Evolutionary conservation across 2,113 vertebrate species (phyloP), one percentile per base, ranked within the genome.

Genomic region (Oryctolagus cuniculus): DNA sequence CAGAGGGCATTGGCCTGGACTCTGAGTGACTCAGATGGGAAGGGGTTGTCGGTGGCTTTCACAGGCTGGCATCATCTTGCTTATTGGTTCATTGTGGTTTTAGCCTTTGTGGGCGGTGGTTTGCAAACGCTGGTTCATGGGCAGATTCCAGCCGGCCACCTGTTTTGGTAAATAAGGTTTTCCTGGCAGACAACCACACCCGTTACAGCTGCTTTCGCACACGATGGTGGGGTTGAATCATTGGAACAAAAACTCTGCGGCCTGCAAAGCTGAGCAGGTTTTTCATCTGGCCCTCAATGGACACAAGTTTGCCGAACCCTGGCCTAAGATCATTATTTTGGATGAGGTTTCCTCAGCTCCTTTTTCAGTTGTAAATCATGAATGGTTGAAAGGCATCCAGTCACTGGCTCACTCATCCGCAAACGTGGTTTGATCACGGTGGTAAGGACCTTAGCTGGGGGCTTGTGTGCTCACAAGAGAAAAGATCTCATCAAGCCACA

Each of bases 121-220:
- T 7, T 8, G 84, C 49, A 89, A 91, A 87, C 58, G 69, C 8
- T 63, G 44, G 61, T 24, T n/a, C 6, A 3, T 36, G 51, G 84
- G 13, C n/a, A 75, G 79, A 58, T 88, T 94, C n/a, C 36, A 36
- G 38, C 4, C 12, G 51, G 64, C 44, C 13, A 29, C 51, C 22
- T 91, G 36, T 61, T 92, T 92, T 87, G 89, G 31, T 95, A 69
- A 93, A 90, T 96, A 86, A 92, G 67, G 31, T 77, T 78, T 91
- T 91, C 89, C 82, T 63, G 87, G 55, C 51, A 82, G 12, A 69
- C 2, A 93, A 74, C 51, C 58, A 86, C 19, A 72, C 51, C 58
- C 34, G 0, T 64, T 31, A 4, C 15, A 44, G 67, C 44, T 80
- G 61, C 21, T 77, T 82, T 88, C 63, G 67, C 5, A 67, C 36